Evolutionary conservation across 37 sponge, comb jelly and placozoan species (phyloP), one percentile per base, ranked within the genome.

Genomic region (Trichoplax adhaerens): DNA sequence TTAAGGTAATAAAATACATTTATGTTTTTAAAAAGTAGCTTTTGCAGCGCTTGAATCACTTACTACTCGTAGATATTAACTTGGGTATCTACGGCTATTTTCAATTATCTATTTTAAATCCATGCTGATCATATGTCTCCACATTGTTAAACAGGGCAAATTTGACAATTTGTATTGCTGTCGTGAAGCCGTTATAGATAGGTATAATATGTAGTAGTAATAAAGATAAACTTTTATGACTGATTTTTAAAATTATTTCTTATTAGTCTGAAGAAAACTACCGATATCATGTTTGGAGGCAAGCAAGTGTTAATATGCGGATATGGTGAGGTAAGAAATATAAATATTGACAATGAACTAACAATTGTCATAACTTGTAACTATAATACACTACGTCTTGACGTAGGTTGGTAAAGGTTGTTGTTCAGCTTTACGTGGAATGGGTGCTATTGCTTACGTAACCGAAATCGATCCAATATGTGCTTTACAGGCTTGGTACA

Each of bases 401-500:
- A 56, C 61, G 62, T 59, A 88, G 88, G 89, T 91, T 58, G 93
- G 93, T 60, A 92, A 92, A 55, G 93, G 93, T 1, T 87, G 88
- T 50, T 81, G 81, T 77, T 63, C 77, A 8, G 74, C 93, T 74
- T 80, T 92, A 48, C 81, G 72, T 53, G 93, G 93, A 0, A 76
- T 87, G 65, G 88, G 88, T 5, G 80, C 79, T 4, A 64, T 84
- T 3, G 79, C 80, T 50, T 82, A 68, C 58, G 88, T 92, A 29
- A 82, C 93, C 8, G 93, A 92, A 60, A 77, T 88, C 53, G 93
- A 92, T 66, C 93, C 93, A 3, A 92, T 92, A 58, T 92, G 93
- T 87, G 93, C 88, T 51, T 73, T 92, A 48, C 93, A 92, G 56
- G 93, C 93, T 57, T 82, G 87, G 89, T 88, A 47, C 68, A 80